Percentiles rank a stretch among this genome's conserved stretches.
These are phyloP conservation scores for Elanoides forficatus DNA, from an alignment of 2,113 vertebrate species.

Conservation along the genomic window DNA sequence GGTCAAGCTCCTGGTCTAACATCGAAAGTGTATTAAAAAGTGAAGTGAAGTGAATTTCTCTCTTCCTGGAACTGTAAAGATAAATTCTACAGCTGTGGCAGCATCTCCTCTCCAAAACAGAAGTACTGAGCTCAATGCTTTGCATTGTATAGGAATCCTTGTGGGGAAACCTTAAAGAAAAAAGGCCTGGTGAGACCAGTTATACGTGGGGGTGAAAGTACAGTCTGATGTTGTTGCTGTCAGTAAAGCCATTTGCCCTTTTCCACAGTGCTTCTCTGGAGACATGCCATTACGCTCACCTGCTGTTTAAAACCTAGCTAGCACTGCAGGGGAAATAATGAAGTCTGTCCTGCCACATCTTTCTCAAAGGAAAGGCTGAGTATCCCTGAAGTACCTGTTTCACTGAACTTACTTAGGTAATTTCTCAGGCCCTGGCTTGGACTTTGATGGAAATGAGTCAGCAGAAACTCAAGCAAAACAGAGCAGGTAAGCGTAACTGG, in stretches of 20 bases:
- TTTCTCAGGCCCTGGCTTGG: neutral
- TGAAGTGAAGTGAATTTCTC: neutral
- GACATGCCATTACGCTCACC: neutral
- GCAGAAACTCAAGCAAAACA: neutral
- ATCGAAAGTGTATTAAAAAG: neutral
- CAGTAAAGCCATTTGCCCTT: neutral
- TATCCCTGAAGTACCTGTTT: neutral
- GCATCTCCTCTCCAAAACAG: neutral
- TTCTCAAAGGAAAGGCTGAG: neutral
- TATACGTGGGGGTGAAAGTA: rapidly evolving
- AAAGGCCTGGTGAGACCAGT: neutral
- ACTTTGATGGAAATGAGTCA: neutral
- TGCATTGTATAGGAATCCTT: neutral
- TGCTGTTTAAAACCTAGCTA: neutral
- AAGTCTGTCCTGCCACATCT: neutral
- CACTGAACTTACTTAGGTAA: neutral
- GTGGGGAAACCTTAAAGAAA: neutral
- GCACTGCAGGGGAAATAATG: neutral
- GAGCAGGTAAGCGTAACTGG: neutral
- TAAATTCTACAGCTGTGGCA: neutral
- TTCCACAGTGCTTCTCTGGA: neutral
- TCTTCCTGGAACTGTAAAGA: neutral
- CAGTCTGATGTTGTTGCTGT: neutral
- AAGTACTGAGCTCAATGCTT: neutral
- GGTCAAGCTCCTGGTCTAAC: neutral